phyloP scores from a whole-genome alignment of 2,888 invertebrate genomes.

The Drosophila buzzatii region DNA sequence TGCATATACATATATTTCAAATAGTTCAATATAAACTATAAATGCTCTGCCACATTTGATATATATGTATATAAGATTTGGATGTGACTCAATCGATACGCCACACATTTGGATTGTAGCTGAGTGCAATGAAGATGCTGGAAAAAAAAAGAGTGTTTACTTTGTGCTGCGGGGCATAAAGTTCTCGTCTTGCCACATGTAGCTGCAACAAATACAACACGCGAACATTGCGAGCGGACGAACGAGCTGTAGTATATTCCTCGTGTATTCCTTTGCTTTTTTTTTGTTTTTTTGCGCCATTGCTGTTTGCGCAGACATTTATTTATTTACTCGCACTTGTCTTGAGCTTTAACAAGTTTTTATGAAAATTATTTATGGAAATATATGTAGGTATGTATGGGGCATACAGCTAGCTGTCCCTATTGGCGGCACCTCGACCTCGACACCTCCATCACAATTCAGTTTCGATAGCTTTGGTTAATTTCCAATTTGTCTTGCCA shows the following conservation, averaged over 20 bases:
- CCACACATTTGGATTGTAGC: conserved; percentile 15
- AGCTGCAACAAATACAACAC: conserved; percentile 25
- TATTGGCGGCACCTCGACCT: background rate
- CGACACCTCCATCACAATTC: background rate
- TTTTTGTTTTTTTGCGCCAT: background rate
- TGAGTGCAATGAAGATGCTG: conserved; percentile 37
- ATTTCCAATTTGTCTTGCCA: conserved; percentile 57
- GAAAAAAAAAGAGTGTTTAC: conserved; percentile 60
- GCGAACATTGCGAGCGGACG: background rate
- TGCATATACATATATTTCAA: too few species aligned
- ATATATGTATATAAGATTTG: background rate
- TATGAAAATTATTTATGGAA: conserved; percentile 69
- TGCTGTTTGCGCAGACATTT: conserved; percentile 37
- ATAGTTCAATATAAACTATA: background rate
- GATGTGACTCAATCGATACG: conserved; percentile 15
- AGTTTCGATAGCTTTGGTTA: conserved; percentile 26
- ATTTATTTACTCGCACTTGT: conserved; percentile 64
- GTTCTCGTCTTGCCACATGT: conserved; percentile 41
- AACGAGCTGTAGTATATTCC: conserved; percentile 11
- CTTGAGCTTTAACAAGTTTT: conserved; percentile 69
- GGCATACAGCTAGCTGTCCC: background rate
- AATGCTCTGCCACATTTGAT: background rate
- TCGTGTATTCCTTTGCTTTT: background rate
- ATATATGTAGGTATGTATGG: conserved; percentile 19
- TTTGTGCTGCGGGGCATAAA: conserved; percentile 60